A percentile compares a stretch with the other conserved stretches of the same genome.
Evolutionary conservation across 2,888 invertebrate genomes (phyloP).

Genomic region (Dynastes maya): DNA sequence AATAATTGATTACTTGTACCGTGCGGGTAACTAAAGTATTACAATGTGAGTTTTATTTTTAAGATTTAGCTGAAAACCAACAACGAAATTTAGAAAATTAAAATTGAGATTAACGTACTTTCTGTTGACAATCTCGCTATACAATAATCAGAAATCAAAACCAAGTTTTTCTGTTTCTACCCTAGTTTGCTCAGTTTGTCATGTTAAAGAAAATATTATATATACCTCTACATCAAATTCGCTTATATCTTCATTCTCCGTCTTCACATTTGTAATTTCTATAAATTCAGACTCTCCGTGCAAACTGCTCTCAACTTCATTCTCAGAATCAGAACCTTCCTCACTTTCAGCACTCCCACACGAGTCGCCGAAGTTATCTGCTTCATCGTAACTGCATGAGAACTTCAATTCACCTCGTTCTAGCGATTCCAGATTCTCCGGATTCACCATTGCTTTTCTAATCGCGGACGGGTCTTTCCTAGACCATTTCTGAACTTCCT

Average conservation of each 20-base stretch:
- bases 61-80: no score
- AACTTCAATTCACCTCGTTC: slow-evolving; percentile 93
- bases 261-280: slow-evolving; percentile 74
- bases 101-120: no score
- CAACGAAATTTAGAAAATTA: no score
- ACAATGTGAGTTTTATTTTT: no score
- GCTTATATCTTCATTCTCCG: slow-evolving; percentile 67
- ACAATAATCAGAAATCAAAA: no score
- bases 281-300: slow-evolving; percentile 71
- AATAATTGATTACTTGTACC: no score
- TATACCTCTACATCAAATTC: slow-evolving; percentile 76
- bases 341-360: slow-evolving; percentile 80
- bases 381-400: slow-evolving; percentile 72
- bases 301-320: slow-evolving; percentile 61
- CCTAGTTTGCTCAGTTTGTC: no score
- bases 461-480: slow-evolving; percentile 95
- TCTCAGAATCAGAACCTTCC: slow-evolving; percentile 76
- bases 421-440: slow-evolving; percentile 87
- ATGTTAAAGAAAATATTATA: background rate
- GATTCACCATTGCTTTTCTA: slow-evolving; percentile 94
- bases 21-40: no score
- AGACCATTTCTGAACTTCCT: slow-evolving; percentile 98
- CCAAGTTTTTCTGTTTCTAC: no score
- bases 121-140: no score
- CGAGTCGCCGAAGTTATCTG: slow-evolving; percentile 72